Evolutionary conservation across 2,113 vertebrate species (phyloP), one percentile per base, ranked within the genome.

Genomic region (Oenanthe melanoleuca): DNA sequence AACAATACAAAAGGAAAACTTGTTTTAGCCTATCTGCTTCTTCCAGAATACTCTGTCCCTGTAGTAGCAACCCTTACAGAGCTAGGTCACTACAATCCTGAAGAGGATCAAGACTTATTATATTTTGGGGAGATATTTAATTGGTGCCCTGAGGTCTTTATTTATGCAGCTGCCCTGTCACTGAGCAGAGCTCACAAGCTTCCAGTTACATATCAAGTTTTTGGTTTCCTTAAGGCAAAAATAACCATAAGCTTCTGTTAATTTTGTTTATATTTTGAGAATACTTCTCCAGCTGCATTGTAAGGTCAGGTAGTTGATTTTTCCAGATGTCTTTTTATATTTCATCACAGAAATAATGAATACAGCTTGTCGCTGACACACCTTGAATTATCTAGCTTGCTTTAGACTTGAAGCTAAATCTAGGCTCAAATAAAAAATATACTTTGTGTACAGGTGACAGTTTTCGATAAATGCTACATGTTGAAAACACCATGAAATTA

Each of bases 401-500:
- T 92, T 82, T 25, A 23, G 16, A 72, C 12, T 17, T 55, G 50
- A 70, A 65, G 15, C 8, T 38, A 71, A 60, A 69, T 57, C 45
- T 86, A 53, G 7, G 28, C 67, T 84, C 34, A 89, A 77, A 70
- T 38, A 25, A 80, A 67, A 21, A 69, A 65, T 40, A 21, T n/a
- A 34, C 11, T 34, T 91, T 91, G 29, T 69, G 47, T 91, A 49
- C 3, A 61, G 60, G 25, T 23, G 24, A 57, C 77, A 31, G 5
- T 55, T 78, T 89, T 86, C 55, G 33, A 47, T 79, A 71, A 93
- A 95, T 79, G 10, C 24, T 77, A 55, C 11, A 52, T 69, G 34
- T 75, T 75, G 84, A 81, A 56, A 92, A 89, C 14, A n/a, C 24
- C 26, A 55, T 80, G 83, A 94, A 82, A 95, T 67, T 79, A 91